phyloP scores from a whole-genome alignment of 2,888 invertebrate genomes.

The Drosophila borealis region DNA sequence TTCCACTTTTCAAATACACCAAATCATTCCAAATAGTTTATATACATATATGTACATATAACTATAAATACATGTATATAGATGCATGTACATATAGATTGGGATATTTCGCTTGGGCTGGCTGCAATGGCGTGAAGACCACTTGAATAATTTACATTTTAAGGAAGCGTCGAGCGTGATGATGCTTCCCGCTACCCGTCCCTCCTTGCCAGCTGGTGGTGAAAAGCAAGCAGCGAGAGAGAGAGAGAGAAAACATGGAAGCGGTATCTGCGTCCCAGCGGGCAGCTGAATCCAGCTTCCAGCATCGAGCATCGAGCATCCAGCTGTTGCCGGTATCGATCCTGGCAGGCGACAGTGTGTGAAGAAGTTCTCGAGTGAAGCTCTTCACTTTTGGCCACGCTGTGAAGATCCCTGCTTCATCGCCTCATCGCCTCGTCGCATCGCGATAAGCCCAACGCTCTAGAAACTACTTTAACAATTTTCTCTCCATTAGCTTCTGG shows the following conservation, averaged over 20 bases:
- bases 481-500: neutral
- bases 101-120: slow-evolving; percentile 15
- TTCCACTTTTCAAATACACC: slow-evolving; percentile 1
- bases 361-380: slow-evolving; percentile 58
- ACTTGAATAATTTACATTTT: slow-evolving; percentile 79
- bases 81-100: neutral
- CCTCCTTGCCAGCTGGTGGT: slow-evolving; percentile 43
- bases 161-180: slow-evolving; percentile 28
- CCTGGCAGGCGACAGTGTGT: slow-evolving; percentile 73
- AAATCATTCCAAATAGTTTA: slow-evolving; percentile 35
- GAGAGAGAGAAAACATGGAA: neutral
- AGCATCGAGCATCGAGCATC: too few relatives aligned
- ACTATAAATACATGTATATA: slow-evolving; percentile 6
- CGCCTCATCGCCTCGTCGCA: slow-evolving; percentile 9
- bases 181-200: neutral
- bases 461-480: slow-evolving; percentile 5
- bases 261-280: slow-evolving; percentile 48
- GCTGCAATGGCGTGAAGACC: slow-evolving; percentile 72
- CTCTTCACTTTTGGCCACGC: slow-evolving; percentile 58
- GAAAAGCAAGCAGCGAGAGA: slow-evolving; percentile 16
- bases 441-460: slow-evolving; percentile 32
- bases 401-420: slow-evolving; percentile 28
- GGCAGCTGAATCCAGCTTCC: slow-evolving; percentile 24
- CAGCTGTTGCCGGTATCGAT: slow-evolving; percentile 65
- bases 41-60: neutral